These are phyloP conservation scores for Cinclus cinclus DNA, from an alignment of 2,113 vertebrate genomes.

Conservation along the genomic window DNA sequence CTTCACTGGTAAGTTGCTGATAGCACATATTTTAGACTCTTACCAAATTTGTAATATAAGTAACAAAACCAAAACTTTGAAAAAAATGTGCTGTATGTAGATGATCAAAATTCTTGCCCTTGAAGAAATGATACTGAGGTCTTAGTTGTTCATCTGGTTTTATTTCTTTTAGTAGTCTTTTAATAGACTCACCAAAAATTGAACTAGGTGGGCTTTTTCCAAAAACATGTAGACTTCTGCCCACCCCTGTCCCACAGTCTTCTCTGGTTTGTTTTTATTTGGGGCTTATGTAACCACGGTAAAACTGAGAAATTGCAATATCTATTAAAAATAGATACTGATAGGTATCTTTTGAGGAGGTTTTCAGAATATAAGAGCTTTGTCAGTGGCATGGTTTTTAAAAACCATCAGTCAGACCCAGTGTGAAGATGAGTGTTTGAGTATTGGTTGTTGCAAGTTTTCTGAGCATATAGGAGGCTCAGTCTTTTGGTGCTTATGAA, in stretches of 20 bases:
- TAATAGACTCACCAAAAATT: neutral
- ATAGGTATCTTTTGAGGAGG: neutral
- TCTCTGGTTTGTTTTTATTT: neutral
- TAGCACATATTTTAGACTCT: neutral
- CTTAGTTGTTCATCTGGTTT: neutral
- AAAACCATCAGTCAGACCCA: neutral
- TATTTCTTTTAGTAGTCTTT: neutral
- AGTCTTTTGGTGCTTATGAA: neutral
- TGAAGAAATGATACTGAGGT: neutral
- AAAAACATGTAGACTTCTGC: neutral
- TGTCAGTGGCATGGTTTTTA: neutral
- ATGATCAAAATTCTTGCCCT: neutral
- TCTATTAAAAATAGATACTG: neutral
- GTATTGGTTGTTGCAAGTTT: neutral
- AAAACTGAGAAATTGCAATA: neutral
- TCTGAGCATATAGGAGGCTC: neutral
- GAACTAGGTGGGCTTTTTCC: neutral
- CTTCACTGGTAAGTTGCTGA: neutral
- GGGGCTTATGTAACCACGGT: neutral
- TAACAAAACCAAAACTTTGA: neutral
- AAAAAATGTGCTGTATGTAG: neutral
- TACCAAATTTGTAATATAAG: neutral
- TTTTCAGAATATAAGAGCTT: neutral
- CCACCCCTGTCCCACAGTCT: neutral
- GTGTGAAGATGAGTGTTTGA: neutral